Base-by-base conservation (phyloP, 2,797 vertebrate genomes). In the Vultur gryphus region DNA sequence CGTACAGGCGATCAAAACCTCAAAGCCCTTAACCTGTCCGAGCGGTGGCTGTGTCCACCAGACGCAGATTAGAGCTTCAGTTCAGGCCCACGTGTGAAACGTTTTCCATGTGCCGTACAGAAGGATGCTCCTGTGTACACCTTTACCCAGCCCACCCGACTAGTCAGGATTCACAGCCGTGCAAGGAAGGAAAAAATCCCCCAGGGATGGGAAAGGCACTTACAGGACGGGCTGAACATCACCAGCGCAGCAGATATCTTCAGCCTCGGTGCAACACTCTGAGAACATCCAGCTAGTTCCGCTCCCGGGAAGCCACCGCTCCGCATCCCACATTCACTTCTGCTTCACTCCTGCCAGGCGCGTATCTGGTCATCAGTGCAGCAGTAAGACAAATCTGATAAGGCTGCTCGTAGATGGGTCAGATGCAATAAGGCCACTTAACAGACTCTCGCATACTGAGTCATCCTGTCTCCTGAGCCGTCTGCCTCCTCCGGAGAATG, bases 151-250 rank as follows among this genome's bases (percentile, higher is more conserved):
- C 13, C 61, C 69, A 12, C 58, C 64, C 10, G 2, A 21, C 44
- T 3, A 1, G 4, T 5, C 49, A 8, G 73, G 17, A 33, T 2
- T 9, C 77, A 2, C 16, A 7, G 46, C 57, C 9, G 0, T 0
- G 31, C 44, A 10, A 33, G 46, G 61, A 39, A 55, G 37, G 44
- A 13, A 15, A 31, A 46, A 44, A 13, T 1, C 33, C 69, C 72
- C 37, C 33, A 0, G 43, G 16, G n/a, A 2, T 0, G 26, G 24
- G 62, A 43, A 69, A 82, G 25, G 51, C 76, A 96, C 95, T 97
- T 37, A 96, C 95, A 57, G 91, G 92, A 94, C 0, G 89, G 87
- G 92, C 92, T 46, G 91, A 95, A 95, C 93, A 97, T 92, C 71
- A n/a, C 59, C 84, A 44, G 62, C 1, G 28, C 0, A 2, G 69